These are phyloP conservation scores for Ephydatia muelleri DNA, from an alignment of 37 sponge, comb jelly and placozoan genomes.

Conservation along the genomic window DNA sequence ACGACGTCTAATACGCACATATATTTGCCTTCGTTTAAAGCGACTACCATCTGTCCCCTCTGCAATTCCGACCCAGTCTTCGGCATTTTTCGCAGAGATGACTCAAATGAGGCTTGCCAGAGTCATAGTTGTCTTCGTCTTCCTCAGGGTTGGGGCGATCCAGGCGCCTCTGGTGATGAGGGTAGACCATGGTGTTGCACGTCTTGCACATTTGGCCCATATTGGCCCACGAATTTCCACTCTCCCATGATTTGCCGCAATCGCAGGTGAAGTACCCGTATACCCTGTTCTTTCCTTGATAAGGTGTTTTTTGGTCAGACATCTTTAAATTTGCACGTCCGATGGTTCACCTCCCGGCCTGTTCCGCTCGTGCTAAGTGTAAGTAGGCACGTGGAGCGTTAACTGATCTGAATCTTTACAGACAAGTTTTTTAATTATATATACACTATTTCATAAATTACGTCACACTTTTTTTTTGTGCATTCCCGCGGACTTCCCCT, in stretches of 20 bases:
- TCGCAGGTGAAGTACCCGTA: slow-evolving; percentile 64
- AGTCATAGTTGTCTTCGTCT: slow-evolving; percentile 31
- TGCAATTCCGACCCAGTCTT: slow-evolving; percentile 46
- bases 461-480: no score
- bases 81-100: slow-evolving; percentile 66
- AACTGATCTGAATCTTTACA: no score
- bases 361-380: no score
- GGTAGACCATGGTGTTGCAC: slow-evolving; percentile 60
- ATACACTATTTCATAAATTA: no score
- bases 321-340: no score
- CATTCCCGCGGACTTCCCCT: no score
- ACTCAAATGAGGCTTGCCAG: slow-evolving; percentile 36
- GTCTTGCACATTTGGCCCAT: slow-evolving; percentile 46
- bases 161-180: slow-evolving; percentile 33
- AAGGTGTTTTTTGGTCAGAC: slow-evolving; percentile 54
- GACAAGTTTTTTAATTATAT: no score
- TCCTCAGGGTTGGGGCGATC: not conserved
- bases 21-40: no score
- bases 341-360: no score
- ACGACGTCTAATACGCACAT: no score
- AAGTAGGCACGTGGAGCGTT: no score
- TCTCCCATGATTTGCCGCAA: slow-evolving; percentile 52
- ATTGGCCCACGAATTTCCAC: slow-evolving; percentile 75
- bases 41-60: not conserved
- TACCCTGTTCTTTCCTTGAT: slow-evolving; percentile 44